phyloP scores from a whole-genome alignment of 2,113 vertebrate species.

The Manacus vitellinus region DNA sequence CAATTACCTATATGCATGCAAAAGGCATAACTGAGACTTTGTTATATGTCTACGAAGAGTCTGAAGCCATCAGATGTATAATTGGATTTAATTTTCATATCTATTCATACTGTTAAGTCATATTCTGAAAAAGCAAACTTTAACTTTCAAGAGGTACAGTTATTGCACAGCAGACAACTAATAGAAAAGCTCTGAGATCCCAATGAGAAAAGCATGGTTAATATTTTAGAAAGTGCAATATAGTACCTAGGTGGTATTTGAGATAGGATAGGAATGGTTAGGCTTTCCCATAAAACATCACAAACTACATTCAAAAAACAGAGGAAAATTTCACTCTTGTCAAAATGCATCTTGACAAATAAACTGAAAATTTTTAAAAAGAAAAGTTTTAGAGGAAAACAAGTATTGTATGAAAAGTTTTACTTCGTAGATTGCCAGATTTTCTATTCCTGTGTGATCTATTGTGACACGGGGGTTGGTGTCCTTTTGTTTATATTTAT shows the following conservation, averaged over 20 bases:
- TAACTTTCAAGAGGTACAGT: neutral
- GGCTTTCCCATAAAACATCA: neutral
- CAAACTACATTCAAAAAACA: neutral
- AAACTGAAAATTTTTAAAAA: neutral
- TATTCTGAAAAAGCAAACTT: neutral
- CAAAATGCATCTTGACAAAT: neutral
- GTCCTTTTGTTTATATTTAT: neutral
- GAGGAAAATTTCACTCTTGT: neutral
- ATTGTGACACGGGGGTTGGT: rapidly evolving
- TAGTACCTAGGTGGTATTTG: neutral
- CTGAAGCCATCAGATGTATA: neutral
- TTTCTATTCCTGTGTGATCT: neutral
- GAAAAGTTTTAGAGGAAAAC: neutral
- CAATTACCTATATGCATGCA: neutral
- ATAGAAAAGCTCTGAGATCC: neutral
- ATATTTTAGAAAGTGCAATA: neutral
- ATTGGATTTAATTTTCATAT: neutral
- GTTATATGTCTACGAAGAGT: neutral
- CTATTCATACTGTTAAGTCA: neutral
- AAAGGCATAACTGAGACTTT: neutral
- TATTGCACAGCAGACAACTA: neutral
- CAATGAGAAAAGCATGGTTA: neutral
- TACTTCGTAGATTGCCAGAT: neutral
- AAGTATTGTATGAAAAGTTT: neutral
- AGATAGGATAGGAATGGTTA: neutral